Evolutionary conservation across 2,797 vertebrate genomes (phyloP).

Genomic region (Carduelis carduelis): DNA sequence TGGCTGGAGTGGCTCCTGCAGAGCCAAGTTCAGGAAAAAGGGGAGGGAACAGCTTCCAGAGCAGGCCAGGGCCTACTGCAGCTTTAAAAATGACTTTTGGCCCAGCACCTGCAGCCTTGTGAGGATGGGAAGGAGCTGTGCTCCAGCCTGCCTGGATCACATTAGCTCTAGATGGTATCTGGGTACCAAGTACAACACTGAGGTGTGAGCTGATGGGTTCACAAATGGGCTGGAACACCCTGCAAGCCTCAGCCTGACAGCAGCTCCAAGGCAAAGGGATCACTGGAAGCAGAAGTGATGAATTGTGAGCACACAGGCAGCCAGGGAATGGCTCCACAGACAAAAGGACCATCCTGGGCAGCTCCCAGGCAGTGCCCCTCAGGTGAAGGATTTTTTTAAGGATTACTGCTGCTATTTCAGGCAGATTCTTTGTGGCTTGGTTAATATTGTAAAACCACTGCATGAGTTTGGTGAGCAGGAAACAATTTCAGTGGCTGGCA

Average conservation of each 20-base stretch:
- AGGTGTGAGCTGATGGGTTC: not conserved
- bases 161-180: not conserved
- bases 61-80: not conserved
- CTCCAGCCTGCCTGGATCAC: not conserved
- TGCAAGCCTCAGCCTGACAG: not conserved
- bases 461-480: not conserved
- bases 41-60: not conserved
- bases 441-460: not conserved
- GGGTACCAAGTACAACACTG: not conserved
- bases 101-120: not conserved
- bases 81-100: not conserved
- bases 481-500: not conserved
- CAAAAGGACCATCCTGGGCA: not conserved
- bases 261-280: not conserved
- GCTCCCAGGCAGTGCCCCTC: not conserved
- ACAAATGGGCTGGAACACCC: not conserved
- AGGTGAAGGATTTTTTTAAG: not conserved
- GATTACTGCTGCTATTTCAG: not conserved
- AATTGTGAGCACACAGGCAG: not conserved
- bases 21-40: not conserved
- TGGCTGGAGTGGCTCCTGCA: not conserved
- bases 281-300: not conserved
- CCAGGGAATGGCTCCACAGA: not conserved
- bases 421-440: constrained; percentile 6
- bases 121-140: not conserved